Evolutionary conservation across 1,140 invertebrate genomes (phyloP).

Genomic region (Littorina saxatilis): DNA sequence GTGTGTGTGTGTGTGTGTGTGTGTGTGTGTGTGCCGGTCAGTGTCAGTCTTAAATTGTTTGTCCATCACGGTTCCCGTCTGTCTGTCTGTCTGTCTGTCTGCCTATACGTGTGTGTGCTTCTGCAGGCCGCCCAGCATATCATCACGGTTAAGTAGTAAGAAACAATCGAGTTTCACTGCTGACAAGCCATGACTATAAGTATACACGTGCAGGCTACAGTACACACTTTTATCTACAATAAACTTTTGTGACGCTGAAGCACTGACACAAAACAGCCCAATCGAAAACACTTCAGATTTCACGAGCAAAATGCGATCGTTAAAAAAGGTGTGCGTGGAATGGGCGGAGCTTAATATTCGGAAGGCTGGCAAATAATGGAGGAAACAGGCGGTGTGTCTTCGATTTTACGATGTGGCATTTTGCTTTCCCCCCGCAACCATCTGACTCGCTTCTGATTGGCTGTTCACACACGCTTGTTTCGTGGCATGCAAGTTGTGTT

Average conservation of each 20-base stretch:
- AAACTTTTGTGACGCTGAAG: no score
- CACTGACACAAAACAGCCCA: no score
- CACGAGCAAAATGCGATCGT: no score
- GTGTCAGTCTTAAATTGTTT: no score
- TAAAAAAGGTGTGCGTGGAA: neutral
- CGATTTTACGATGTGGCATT: neutral
- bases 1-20: constrained; percentile 11
- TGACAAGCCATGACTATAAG: no score
- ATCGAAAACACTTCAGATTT: no score
- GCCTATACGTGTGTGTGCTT: no score
- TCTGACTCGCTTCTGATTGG: neutral
- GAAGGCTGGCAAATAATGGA: neutral
- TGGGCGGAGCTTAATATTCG: neutral
- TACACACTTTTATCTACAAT: no score
- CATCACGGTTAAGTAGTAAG: no score
- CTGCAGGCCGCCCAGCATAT: no score
- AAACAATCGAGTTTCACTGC: no score
- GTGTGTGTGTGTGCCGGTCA: neutral
- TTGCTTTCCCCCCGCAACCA: neutral
- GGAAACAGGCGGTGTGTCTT: neutral
- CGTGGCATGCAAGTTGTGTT: constrained; percentile 17
- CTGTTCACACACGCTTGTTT: neutral
- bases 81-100: constrained; percentile 8
- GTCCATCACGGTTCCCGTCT: neutral
- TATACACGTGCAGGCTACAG: no score